A percentile compares a stretch with the other conserved stretches of the same genome.
Evolutionary conservation across 2,888 invertebrate genomes (phyloP).

Genomic region (Clusia tigrina): DNA sequence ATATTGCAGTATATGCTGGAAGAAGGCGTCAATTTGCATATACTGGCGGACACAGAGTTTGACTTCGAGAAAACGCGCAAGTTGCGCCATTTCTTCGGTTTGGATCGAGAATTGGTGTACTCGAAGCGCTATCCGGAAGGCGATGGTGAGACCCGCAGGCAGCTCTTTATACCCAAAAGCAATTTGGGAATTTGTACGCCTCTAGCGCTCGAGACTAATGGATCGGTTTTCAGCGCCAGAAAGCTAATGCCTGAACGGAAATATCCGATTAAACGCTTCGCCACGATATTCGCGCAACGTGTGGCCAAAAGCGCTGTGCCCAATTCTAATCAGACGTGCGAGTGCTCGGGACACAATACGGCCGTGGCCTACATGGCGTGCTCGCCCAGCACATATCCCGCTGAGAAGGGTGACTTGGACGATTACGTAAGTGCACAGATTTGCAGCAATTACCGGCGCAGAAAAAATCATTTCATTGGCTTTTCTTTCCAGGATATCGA

Average conservation of each 20-base stretch:
- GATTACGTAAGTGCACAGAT: constrained; percentile 58
- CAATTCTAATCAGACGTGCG: constrained; percentile 72
- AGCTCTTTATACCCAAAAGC: constrained; percentile 79
- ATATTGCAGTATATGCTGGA: constrained; percentile 83
- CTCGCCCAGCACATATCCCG: constrained; percentile 66
- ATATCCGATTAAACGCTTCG: constrained; percentile 70
- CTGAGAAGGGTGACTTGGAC: constrained; percentile 46
- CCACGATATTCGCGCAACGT: constrained; percentile 73
- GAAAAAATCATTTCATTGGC: neutral
- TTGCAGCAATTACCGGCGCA: no score
- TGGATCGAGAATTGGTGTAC: constrained; percentile 79
- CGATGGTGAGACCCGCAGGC: constrained; percentile 75
- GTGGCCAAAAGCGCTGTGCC: constrained; percentile 72
- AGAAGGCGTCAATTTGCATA: constrained; percentile 81
- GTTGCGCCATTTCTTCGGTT: constrained; percentile 78
- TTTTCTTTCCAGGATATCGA: constrained; percentile 46
- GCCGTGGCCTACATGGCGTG: constrained; percentile 75
- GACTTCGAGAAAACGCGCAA: constrained; percentile 76
- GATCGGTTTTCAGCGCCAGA: constrained; percentile 71
- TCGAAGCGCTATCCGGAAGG: constrained; percentile 82
- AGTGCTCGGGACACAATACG: constrained; percentile 73
- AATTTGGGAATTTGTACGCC: constrained; percentile 81
- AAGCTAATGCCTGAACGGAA: constrained; percentile 69
- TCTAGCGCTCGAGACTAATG: constrained; percentile 85
- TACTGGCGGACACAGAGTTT: constrained; percentile 84